These are phyloP conservation scores for Megalonaias nervosa DNA, from an alignment of 1,140 invertebrate species.

Conservation along the genomic window DNA sequence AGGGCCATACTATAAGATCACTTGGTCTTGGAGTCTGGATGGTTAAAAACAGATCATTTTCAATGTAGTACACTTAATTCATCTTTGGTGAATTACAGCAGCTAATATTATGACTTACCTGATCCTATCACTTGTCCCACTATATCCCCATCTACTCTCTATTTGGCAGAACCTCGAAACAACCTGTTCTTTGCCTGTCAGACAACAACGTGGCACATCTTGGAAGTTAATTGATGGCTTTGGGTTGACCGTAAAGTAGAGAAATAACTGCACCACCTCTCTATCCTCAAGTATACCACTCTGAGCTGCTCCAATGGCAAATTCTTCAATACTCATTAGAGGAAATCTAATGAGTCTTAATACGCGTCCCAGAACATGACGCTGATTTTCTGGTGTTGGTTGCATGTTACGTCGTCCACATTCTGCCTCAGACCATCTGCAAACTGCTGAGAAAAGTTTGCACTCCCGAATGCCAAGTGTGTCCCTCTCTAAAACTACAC, in stretches of 20 bases:
- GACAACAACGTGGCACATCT: constrained; percentile 84
- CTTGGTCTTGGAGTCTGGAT: too few relatives aligned
- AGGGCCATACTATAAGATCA: too few relatives aligned
- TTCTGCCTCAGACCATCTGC: constrained; percentile 86
- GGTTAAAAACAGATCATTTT: too few relatives aligned
- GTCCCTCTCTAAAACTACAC: constrained; percentile 86
- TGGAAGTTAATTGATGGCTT: constrained; percentile 81
- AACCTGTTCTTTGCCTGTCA: constrained; percentile 87
- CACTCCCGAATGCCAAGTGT: constrained; percentile 87
- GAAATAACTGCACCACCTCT: constrained; percentile 85
- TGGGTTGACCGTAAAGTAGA: constrained; percentile 87
- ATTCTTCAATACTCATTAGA: constrained; percentile 90
- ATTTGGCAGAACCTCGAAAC: constrained; percentile 87
- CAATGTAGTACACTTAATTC: too few relatives aligned
- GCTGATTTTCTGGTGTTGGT: constrained; percentile 81
- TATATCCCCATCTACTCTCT: constrained; percentile 90
- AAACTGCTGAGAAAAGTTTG: constrained; percentile 82
- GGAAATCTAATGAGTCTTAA: constrained; percentile 87
- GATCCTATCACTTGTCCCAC: constrained; percentile 88
- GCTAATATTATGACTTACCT: constrained; percentile 71
- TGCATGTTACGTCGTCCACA: constrained; percentile 80
- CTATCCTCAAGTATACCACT: constrained; percentile 81
- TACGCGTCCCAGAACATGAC: constrained; percentile 79
- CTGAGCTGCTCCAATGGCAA: constrained; percentile 84
- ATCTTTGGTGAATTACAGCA: too few relatives aligned